Conservation (phyloP, 53 echinoderm and acorn worm species). For the Crossaster papposus region DNA sequence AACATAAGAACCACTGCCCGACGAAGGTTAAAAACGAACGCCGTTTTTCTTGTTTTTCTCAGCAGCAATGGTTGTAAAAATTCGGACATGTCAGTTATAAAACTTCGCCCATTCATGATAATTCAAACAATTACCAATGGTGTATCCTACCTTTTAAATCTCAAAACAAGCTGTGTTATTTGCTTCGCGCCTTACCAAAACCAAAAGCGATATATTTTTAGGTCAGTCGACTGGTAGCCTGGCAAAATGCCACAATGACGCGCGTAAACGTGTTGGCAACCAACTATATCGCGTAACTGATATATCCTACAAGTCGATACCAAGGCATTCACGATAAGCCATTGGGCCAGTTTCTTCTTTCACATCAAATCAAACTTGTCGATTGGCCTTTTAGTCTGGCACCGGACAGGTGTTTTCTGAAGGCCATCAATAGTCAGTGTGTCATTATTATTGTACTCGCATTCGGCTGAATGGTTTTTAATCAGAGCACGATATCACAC, state of each 20-base stretch:
- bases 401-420: conserved; percentile 20
- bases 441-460: conserved; percentile 10
- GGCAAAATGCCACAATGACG: background rate
- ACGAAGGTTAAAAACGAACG: too few species aligned
- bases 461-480: conserved; percentile 1
- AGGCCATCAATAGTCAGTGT: background rate
- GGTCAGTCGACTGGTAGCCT: background rate
- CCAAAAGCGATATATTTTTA: background rate
- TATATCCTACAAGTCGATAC: background rate
- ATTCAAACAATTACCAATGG: too few species aligned
- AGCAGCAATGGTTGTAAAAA: too few species aligned
- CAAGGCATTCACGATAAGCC: background rate
- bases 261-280: background rate
- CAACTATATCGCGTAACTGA: background rate
- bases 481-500: background rate
- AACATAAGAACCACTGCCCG: too few species aligned
- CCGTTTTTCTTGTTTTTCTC: too few species aligned
- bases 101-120: too few species aligned
- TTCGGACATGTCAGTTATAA: too few species aligned
- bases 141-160: too few species aligned
- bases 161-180: too few species aligned
- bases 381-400: background rate
- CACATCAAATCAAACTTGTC: background rate
- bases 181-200: too few species aligned
- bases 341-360: background rate